Conservation (phyloP, 1,140 invertebrate genomes). For the Orchestia grillus region DNA sequence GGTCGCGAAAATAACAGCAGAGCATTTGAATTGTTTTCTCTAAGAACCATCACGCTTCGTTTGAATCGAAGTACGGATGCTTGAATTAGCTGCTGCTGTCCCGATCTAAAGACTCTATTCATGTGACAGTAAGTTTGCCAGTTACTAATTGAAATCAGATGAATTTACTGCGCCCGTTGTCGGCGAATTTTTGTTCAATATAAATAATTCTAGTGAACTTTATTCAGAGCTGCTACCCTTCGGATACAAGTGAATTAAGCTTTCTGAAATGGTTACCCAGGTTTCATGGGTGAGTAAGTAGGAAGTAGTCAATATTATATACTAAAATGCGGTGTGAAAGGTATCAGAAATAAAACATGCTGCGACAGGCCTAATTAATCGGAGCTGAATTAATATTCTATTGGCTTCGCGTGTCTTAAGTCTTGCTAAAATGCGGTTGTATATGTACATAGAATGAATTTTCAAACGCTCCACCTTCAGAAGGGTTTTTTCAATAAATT, state of each 20-base stretch:
- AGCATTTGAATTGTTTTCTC: too few relatives aligned
- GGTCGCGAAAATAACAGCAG: too few relatives aligned
- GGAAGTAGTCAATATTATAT: background rate
- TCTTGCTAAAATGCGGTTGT: too few relatives aligned
- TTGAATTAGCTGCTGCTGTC: too few relatives aligned
- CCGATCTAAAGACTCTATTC: too few relatives aligned
- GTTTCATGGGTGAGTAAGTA: background rate
- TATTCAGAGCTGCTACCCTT: background rate
- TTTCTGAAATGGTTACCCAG: background rate
- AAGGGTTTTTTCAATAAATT: background rate
- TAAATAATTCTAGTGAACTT: background rate
- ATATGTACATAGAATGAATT: background rate
- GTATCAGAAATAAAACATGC: background rate
- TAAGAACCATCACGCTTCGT: too few relatives aligned
- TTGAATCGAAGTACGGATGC: too few relatives aligned
- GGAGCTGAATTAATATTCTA: background rate
- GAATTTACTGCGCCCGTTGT: background rate
- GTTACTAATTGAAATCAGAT: too few relatives aligned
- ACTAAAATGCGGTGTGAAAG: background rate
- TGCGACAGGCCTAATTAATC: background rate
- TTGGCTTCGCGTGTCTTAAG: too few relatives aligned
- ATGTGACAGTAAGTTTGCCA: too few relatives aligned
- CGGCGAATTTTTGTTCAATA: background rate
- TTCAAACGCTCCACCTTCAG: background rate
- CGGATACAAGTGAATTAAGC: background rate